These are phyloP conservation scores for Megamerina dolium DNA, from an alignment of 2,888 invertebrate genomes.

Conservation along the genomic window DNA sequence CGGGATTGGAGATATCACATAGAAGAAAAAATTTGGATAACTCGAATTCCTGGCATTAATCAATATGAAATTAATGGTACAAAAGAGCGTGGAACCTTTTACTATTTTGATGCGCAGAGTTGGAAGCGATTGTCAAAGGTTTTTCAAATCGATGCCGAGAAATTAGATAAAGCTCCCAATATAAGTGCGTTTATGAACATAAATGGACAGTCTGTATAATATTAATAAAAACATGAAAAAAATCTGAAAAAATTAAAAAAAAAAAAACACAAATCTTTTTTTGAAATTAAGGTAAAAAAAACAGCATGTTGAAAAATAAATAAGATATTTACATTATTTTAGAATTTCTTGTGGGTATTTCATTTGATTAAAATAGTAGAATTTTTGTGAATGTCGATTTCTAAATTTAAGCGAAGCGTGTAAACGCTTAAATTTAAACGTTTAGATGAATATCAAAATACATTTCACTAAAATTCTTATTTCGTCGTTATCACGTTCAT, in stretches of 20 bases:
- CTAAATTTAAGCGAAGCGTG: too few species aligned
- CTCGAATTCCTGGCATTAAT: constrained; percentile 89
- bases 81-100: constrained; percentile 98
- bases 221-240: constrained; percentile 47
- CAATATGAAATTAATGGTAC: constrained; percentile 91
- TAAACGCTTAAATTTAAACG: too few species aligned
- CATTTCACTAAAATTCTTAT: too few species aligned
- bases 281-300: constrained; percentile 25
- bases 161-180: constrained; percentile 73
- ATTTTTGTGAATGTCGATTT: too few species aligned
- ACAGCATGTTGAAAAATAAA: constrained; percentile 23
- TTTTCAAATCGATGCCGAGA: constrained; percentile 98
- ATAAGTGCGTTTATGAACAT: constrained; percentile 49
- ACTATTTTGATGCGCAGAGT: constrained; percentile 97
- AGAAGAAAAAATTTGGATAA: constrained; percentile 98
- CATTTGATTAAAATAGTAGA: too few species aligned
- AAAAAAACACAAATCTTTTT: too few species aligned
- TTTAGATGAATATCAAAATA: too few species aligned
- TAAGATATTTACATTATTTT: constrained; percentile 22
- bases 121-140: constrained; percentile 99
- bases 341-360: not conserved
- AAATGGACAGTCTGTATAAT: constrained; percentile 51
- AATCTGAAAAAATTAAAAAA: constrained; percentile 22
- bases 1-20: constrained; percentile 99
- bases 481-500: too few species aligned